Evolutionary conservation across 1,140 invertebrate species (phyloP), one percentile per base, ranked within the genome.

Genomic region (Drosophila quadrilineata): DNA sequence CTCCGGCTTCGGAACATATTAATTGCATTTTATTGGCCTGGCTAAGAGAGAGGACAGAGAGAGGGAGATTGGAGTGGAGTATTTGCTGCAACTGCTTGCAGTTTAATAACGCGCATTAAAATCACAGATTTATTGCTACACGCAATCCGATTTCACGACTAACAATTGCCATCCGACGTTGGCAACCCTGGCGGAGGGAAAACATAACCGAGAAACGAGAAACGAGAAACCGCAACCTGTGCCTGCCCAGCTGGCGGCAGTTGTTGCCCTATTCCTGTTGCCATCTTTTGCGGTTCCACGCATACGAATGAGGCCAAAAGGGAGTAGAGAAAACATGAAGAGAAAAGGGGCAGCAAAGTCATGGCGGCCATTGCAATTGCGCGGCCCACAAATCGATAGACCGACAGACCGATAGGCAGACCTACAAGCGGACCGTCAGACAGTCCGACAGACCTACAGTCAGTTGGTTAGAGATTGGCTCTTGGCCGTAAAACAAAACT

Each of bases 101-200:
- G 53, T 84, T 84, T 84, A 84, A 84, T 84, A 84, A 79, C 79
- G 79, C 75, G 80, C 79, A 84, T 84, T 85, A 84, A 84, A 84
- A 84, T 84, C 74, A 74, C 71, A 85, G 60, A 84, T 84, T 85
- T 84, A 84, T 84, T 31, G 71, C 79, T 85, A 85, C 79, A 84
- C 80, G 79, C 79, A 85, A 84, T 84, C 70, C 62, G 79, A 85
- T 85, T 84, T 84, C 79, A 79, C 75, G 74, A 84, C 63, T 70
- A n/a, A 52, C 65, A 52, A 71, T 67, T 75, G 56, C 59, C 56
- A 57, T 48, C 29, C n/a, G n/a, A n/a, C n/a, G n/a, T n/a, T n/a
- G n/a, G 66, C 72, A 36, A 16, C 26, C n/a, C 33, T 43, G 29
- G 29, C 29, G 24, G 19, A 43, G n/a, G n/a, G n/a, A n/a, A n/a